Conservation (phyloP, 2,888 invertebrate species). For the Drosophila buzzatii region DNA sequence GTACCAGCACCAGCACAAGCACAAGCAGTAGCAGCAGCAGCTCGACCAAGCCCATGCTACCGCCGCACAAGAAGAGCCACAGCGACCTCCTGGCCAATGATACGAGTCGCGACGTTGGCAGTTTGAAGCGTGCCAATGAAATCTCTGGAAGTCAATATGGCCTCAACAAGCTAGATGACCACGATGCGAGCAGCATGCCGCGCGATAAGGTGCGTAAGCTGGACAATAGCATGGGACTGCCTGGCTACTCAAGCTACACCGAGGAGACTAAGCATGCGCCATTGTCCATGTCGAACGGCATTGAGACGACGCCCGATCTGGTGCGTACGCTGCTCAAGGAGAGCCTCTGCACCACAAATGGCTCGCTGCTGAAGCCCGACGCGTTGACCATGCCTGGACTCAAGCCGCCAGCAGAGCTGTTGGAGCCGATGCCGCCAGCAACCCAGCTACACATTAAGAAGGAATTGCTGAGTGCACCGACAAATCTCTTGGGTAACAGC, state of each 20-base stretch:
- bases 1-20: too few species aligned
- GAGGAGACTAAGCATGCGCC: constrained; percentile 72
- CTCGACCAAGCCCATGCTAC: constrained; percentile 61
- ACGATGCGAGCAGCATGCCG: constrained; percentile 60
- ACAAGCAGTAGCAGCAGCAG: neutral
- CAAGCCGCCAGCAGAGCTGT: constrained; percentile 81
- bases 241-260: constrained; percentile 37
- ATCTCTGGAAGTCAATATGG: constrained; percentile 59
- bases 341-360: constrained; percentile 85
- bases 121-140: constrained; percentile 78
- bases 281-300: constrained; percentile 87
- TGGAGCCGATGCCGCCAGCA: constrained; percentile 75
- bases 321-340: constrained; percentile 90
- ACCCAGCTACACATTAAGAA: constrained; percentile 48
- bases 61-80: constrained; percentile 68
- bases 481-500: constrained; percentile 13
- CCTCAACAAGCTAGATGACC: constrained; percentile 69
- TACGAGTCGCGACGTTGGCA: constrained; percentile 30
- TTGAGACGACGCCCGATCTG: constrained; percentile 90
- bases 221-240: constrained; percentile 58
- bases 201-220: constrained; percentile 83
- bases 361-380: constrained; percentile 79
- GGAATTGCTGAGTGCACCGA: constrained; percentile 40
- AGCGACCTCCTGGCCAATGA: constrained; percentile 60
- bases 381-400: constrained; percentile 75